phyloP scores from a whole-genome alignment of 2,888 invertebrate species.

The Tetragonisca angustula region DNA sequence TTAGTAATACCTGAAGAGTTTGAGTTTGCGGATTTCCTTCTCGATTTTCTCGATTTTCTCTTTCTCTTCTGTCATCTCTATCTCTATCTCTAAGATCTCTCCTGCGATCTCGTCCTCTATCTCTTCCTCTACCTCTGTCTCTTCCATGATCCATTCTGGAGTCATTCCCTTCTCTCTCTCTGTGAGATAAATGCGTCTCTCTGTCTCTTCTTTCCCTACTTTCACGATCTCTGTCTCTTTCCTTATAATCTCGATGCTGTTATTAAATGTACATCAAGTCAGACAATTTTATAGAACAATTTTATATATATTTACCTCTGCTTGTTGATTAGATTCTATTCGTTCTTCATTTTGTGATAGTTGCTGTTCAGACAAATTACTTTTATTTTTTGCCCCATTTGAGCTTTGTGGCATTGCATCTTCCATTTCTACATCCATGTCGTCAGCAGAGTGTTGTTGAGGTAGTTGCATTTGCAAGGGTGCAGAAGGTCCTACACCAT shows the following conservation, averaged over 20 bases:
- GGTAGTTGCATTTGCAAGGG: conserved; percentile 78
- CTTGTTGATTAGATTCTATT: conserved; percentile 69
- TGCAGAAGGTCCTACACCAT: conserved; percentile 79
- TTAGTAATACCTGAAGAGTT: conserved; percentile 40
- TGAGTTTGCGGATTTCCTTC: conserved; percentile 64
- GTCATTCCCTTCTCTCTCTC: conserved; percentile 73
- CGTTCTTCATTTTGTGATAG: conserved; percentile 85
- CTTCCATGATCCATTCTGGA: conserved; percentile 78
- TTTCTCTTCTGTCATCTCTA: conserved; percentile 78
- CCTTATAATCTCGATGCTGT: conserved; percentile 71
- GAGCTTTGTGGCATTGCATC: conserved; percentile 84
- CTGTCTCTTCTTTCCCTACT: conserved; percentile 79
- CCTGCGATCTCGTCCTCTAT: conserved; percentile 78
- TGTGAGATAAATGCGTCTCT: conserved; percentile 71
- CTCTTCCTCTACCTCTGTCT: conserved; percentile 79
- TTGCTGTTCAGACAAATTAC: conserved; percentile 84
- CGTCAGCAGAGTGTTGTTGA: conserved; percentile 87
- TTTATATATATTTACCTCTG: conserved; percentile 60
- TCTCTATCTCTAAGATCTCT: conserved; percentile 79
- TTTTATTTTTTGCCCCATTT: conserved; percentile 73
- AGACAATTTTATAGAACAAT: conserved; percentile 14
- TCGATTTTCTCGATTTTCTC: conserved; percentile 76
- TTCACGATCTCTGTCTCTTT: conserved; percentile 78
- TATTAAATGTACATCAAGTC: conserved; percentile 36
- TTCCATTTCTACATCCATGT: conserved; percentile 92